Conservation (phyloP, 2,888 invertebrate species). For the Hydriomena furcata region DNA sequence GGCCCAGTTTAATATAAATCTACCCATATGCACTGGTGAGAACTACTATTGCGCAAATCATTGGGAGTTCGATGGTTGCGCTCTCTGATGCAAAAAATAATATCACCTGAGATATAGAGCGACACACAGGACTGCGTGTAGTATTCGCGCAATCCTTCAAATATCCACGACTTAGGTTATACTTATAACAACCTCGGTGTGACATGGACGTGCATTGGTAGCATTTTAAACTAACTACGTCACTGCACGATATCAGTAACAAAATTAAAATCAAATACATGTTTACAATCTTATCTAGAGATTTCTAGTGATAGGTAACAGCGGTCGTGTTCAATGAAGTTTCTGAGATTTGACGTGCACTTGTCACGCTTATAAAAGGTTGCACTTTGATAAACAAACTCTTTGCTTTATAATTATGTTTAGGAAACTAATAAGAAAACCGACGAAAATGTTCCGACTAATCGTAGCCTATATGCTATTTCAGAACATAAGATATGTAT, state of each 20-base stretch:
- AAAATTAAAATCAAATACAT: conserved; percentile 25
- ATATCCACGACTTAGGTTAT: conserved; percentile 50
- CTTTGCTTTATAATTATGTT: no score
- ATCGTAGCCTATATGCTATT: no score
- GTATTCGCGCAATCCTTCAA: conserved; percentile 52
- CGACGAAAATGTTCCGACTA: no score
- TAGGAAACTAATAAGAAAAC: no score
- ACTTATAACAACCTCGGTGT: conserved; percentile 53
- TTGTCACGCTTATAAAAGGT: background rate
- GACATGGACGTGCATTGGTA: conserved; percentile 63
- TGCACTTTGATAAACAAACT: background rate
- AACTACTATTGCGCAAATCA: no score
- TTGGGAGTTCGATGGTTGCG: no score
- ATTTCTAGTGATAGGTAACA: background rate
- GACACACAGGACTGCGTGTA: conserved; percentile 53
- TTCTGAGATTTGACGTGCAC: background rate
- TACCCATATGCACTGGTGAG: no score
- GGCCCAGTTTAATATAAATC: no score
- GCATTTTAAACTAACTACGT: conserved; percentile 54
- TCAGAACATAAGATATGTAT: no score
- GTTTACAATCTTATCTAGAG: background rate
- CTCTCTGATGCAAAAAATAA: no score
- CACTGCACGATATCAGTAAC: conserved; percentile 38
- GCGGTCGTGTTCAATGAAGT: background rate
- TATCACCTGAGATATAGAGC: conserved; percentile 62